Evolutionary conservation across 2,113 vertebrate genomes (phyloP), one percentile per base, ranked within the genome.

Genomic region (Pseudopipra pipra): DNA sequence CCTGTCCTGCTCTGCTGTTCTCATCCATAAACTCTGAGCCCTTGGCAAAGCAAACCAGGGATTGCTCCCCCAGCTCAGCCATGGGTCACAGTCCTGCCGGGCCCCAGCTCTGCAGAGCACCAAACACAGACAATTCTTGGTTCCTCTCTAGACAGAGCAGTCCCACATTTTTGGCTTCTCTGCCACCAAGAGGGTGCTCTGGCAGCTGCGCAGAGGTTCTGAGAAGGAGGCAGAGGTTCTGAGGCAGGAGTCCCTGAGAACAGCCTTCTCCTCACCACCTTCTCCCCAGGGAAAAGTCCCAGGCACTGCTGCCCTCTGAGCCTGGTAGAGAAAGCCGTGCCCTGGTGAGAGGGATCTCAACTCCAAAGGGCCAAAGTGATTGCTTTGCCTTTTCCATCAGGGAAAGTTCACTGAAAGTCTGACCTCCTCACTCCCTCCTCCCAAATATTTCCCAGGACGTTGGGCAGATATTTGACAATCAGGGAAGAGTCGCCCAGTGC

Each of bases 71-170:
- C 14, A 49, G 46, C 56, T 43, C 68, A 39, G 83, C 47, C 14
- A 6, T 4, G 8, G 30, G 16, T 6, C 18, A 30, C 18, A n/a
- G 47, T 65, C 52, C 55, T 52, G 35, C 25, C 20, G 18, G n/a
- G 37, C 3, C 25, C 41, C 52, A 31, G 43, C 0, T 0, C 12
- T 47, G 49, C 14, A 27, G 8, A 4, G 3, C 15, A 9, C 39
- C 31, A 14, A n/a, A 41, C 24, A 37, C 30, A 47, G 54, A 28
- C 12, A 13, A 31, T 30, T 35, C 41, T 47, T 7, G 13, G 11
- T 6, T 49, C 31, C 3, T 74, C 30, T 92, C 44, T 35, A 39
- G 24, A 16, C 39, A 59, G 14, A 70, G n/a, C 23, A 78, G 37
- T 39, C 28, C 43, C 55, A 37, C 27, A 10, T 33, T 28, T 4